These are phyloP conservation scores for Luperina nickerlii DNA, from an alignment of 2,888 invertebrate genomes.

Conservation along the genomic window DNA sequence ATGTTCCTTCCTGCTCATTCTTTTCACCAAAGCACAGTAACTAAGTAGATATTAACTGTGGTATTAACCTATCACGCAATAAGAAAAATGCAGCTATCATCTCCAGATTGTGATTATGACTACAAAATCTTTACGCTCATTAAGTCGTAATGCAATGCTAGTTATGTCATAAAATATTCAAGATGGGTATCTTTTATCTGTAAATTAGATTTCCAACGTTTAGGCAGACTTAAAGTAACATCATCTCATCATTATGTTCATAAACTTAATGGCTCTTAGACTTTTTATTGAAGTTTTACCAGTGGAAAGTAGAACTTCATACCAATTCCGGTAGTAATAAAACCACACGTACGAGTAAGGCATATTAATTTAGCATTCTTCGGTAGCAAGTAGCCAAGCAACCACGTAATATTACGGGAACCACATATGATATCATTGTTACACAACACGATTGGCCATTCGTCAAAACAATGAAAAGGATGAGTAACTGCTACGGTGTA, in stretches of 20 bases:
- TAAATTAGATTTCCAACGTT: slow-evolving; percentile 32
- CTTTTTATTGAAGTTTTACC: slow-evolving; percentile 22
- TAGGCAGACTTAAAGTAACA: slow-evolving; percentile 19
- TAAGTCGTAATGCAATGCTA: slow-evolving; percentile 33
- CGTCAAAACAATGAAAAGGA: slow-evolving; percentile 67
- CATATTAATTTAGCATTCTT: slow-evolving; percentile 66
- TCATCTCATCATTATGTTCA: slow-evolving; percentile 18
- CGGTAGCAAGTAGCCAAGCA: slow-evolving; percentile 43
- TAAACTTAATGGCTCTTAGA: slow-evolving; percentile 18
- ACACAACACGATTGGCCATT: slow-evolving; percentile 66
- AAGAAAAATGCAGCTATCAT: not conserved
- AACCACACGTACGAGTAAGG: slow-evolving; percentile 52
- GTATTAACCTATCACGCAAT: slow-evolving; percentile 9
- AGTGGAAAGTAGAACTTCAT: slow-evolving; percentile 55
- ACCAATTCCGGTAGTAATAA: slow-evolving; percentile 47
- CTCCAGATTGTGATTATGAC: slow-evolving; percentile 22
- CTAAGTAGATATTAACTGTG: not conserved
- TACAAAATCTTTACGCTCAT: slow-evolving; percentile 38
- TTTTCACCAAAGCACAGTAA: not conserved
- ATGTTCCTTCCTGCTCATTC: not conserved
- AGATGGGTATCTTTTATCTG: not conserved
- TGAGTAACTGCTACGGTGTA: slow-evolving; percentile 41
- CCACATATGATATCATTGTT: slow-evolving; percentile 65
- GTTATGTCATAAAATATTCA: slow-evolving; percentile 30
- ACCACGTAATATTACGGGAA: slow-evolving; percentile 66